phyloP scores from a whole-genome alignment of 2,888 invertebrate genomes.

The Polydrusus cervinus region DNA sequence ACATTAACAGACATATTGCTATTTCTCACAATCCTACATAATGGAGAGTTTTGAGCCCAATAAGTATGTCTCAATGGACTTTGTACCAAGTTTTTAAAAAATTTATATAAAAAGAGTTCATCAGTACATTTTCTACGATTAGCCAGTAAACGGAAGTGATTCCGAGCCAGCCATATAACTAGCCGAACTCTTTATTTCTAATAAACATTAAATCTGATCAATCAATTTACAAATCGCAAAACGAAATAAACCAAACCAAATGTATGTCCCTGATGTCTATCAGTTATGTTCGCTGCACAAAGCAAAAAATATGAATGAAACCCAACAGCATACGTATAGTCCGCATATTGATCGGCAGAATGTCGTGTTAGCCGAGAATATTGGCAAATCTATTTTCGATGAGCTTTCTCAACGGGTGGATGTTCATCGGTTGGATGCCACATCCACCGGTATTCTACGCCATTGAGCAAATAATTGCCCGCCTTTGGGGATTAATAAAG shows the following conservation, averaged over 20 bases:
- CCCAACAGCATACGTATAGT: slow-evolving; percentile 16
- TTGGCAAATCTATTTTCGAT: slow-evolving; percentile 52
- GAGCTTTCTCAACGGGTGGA: slow-evolving; percentile 32
- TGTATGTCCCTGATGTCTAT: slow-evolving; percentile 17
- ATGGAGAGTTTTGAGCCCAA: too few species aligned
- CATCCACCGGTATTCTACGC: slow-evolving; percentile 63
- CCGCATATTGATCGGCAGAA: slow-evolving; percentile 29
- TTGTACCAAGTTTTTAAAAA: too few species aligned
- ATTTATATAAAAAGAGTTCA: too few species aligned
- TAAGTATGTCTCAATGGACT: too few species aligned
- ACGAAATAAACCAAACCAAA: not conserved
- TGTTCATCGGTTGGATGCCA: slow-evolving; percentile 39
- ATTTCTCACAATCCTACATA: too few species aligned
- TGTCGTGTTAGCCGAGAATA: slow-evolving; percentile 37
- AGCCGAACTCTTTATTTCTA: too few species aligned
- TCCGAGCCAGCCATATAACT: too few species aligned
- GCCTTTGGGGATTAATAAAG: slow-evolving; percentile 68
- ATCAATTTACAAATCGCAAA: not conserved
- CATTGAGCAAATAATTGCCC: slow-evolving; percentile 69
- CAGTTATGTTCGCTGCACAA: not conserved
- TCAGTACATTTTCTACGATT: too few species aligned
- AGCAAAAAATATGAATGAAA: slow-evolving; percentile 42
- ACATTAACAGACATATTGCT: too few species aligned
- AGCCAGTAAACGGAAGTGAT: too few species aligned
- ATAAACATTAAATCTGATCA: not conserved